These are phyloP conservation scores for Drosophila bipectinata DNA, from an alignment of 1,140 invertebrate genomes.

Conservation along the genomic window DNA sequence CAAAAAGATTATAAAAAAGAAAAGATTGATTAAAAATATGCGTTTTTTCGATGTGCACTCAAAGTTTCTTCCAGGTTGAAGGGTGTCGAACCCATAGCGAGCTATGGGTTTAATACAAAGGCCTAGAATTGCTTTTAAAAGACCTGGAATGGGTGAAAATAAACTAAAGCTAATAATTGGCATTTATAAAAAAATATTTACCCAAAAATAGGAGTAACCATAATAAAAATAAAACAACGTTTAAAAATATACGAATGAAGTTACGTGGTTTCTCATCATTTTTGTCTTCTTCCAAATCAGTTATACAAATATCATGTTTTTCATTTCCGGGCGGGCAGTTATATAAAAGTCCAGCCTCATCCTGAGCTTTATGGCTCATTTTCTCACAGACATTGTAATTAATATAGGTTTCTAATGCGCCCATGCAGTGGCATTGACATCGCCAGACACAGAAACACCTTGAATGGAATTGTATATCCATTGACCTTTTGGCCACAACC, in stretches of 20 bases:
- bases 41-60: slow-evolving; percentile 3
- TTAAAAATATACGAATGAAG: background rate
- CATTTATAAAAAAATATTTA: background rate
- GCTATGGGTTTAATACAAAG: slow-evolving; percentile 21
- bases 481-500: slow-evolving; percentile 40
- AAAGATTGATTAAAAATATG: slow-evolving; percentile 25
- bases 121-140: slow-evolving; percentile 37
- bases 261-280: slow-evolving; percentile 3
- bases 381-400: slow-evolving; percentile 53
- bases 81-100: slow-evolving; percentile 21
- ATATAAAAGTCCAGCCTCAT: slow-evolving; percentile 43
- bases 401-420: slow-evolving; percentile 49
- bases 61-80: slow-evolving; percentile 34
- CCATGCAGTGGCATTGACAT: slow-evolving; percentile 66
- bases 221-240: slow-evolving; percentile 8
- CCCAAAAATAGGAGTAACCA: slow-evolving; percentile 28
- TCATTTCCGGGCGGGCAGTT: slow-evolving; percentile 51
- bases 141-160: background rate
- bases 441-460: slow-evolving; percentile 72
- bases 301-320: slow-evolving; percentile 38
- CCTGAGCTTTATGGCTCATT: slow-evolving; percentile 30
- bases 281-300: slow-evolving; percentile 7
- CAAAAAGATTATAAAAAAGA: slow-evolving; percentile 32
- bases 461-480: slow-evolving; percentile 47
- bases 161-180: too few relatives aligned